Base-by-base conservation (phyloP, 2,888 invertebrate species). In the Synanthedon vespiformis region DNA sequence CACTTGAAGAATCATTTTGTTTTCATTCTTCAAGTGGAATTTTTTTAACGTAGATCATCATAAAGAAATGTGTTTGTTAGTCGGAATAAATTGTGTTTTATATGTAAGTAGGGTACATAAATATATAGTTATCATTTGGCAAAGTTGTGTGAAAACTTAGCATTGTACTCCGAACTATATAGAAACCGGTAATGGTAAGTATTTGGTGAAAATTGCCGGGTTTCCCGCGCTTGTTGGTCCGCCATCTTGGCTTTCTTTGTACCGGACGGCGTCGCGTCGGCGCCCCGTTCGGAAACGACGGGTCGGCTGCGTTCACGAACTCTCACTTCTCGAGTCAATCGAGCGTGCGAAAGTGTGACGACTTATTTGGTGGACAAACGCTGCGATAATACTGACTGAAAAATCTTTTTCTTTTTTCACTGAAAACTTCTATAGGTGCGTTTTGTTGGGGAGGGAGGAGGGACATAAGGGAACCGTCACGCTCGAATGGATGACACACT, bases 211-310 rank as follows among this genome's bases (percentile, higher is more conserved):
- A 64, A 64, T 66, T 63, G 64, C 68, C 63, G 66, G 68, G 49
- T 49, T 52, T 56, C 44, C 56, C 55, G 58, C 58, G 58, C 71
- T 70, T 71, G 73, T 72, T 68, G 58, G 53, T 51, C 55, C 56
- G 56, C 57, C 59, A 48, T 53, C 58, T 64, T 62, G 56, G 58
- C 59, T 10, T 34, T 34, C 53, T 63, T 65, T 68, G 68, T 64
- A 73, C 75, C 77, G 80, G 81, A 75, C 80, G 82, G 80, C 80
- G 82, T 71, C 82, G 65, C 57, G 62, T 57, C 76, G 82, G 76
- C 82, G 82, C 82, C 81, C 67, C 63, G 59, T 58, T 66, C 72
- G 76, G 73, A 74, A 74, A 34, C 34, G 34, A 74, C 73, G 72
- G 69, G 70, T 72, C 72, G 71, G 70, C 68, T 65, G 51, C 49